These are phyloP conservation scores for Nilaparvata lugens DNA, from an alignment of 1,140 invertebrate species.

Conservation along the genomic window DNA sequence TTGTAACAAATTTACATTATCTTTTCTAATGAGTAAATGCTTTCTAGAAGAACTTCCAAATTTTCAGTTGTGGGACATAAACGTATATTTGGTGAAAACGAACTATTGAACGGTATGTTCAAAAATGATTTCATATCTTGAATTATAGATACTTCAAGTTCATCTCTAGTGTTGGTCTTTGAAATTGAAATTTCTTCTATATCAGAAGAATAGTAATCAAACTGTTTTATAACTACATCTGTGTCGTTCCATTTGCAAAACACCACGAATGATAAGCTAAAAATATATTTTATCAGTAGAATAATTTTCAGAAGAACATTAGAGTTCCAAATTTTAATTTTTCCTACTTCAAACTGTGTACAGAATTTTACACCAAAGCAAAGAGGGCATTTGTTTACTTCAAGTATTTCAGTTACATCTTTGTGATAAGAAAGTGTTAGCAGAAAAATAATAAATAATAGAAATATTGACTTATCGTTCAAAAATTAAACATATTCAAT, in stretches of 20 bases:
- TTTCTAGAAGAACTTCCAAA: neutral
- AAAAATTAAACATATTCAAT: too few species aligned
- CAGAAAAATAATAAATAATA: too few species aligned
- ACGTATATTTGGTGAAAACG: neutral
- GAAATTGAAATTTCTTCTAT: neutral
- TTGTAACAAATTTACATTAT: neutral
- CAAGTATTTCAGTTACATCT: neutral
- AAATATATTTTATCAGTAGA: neutral
- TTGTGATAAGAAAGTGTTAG: neutral
- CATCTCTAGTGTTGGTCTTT: neutral
- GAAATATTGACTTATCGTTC: too few species aligned
- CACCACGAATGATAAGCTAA: slow-evolving; percentile 6
- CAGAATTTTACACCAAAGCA: slow-evolving; percentile 13
- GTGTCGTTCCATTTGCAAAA: slow-evolving; percentile 3
- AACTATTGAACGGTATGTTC: slow-evolving; percentile 1
- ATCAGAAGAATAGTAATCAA: slow-evolving; percentile 3
- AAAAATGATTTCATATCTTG: neutral
- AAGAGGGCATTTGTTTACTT: slow-evolving; percentile 17
- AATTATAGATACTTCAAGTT: slow-evolving; percentile 3
- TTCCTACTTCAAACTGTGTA: neutral
- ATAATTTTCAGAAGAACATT: slow-evolving; percentile 9
- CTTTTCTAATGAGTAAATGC: neutral
- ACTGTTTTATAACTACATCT: slow-evolving; percentile 14
- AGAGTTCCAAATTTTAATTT: slow-evolving; percentile 3
- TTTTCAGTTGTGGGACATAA: neutral